Base-by-base conservation (phyloP, 1,140 invertebrate genomes). In the Leptopilina boulardi region DNA sequence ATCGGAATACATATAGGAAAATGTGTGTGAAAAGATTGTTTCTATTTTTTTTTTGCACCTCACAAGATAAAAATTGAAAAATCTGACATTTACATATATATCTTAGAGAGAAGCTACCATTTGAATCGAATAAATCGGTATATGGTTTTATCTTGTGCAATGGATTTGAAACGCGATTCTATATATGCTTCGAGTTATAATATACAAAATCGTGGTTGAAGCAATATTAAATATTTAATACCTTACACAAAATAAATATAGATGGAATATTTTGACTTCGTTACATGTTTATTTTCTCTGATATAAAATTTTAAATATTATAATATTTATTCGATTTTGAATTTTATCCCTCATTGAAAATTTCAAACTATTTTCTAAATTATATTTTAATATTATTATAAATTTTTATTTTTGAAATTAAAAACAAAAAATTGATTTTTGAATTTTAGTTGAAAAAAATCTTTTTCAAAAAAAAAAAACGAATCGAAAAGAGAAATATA, bases 71-170 rank as follows among this genome's bases (percentile, higher is more conserved):
- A 51, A n/a, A 1, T 51, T 51, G 47, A n/a, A 51, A 51, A 51
- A 51, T 51, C 47, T 51, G 47, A 51, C 47, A 51, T 51, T 51
- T 51, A 51, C 47, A 51, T 51, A 47, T 47, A 30, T 30, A 38
- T 38, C 34, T 38, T 9, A 18, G 47, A 18, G 47, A 51, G 47
- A 18, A 51, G 47, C n/a, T 51, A 51, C 47, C n/a, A 51, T 51
- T n/a, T 18, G 47, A 51, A n/a, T 51, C 47, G n/a, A 51, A 51
- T 51, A 51, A 51, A 51, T 51, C 47, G n/a, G 47, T n/a, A n/a
- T n/a, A n/a, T 15, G 47, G 47, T n/a, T n/a, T 51, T 51, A 51
- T 51, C 47, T 51, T 51, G 47, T 51, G 47, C 47, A 51, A 51
- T 51, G 47, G 47, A 18, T 51, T 51, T 51, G n/a, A 51, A 51